A percentile compares a stretch with the other conserved stretches of the same genome.
These are phyloP conservation scores for Venustoraphidia nigricollis DNA, from an alignment of 2,888 invertebrate species.

Conservation along the genomic window DNA sequence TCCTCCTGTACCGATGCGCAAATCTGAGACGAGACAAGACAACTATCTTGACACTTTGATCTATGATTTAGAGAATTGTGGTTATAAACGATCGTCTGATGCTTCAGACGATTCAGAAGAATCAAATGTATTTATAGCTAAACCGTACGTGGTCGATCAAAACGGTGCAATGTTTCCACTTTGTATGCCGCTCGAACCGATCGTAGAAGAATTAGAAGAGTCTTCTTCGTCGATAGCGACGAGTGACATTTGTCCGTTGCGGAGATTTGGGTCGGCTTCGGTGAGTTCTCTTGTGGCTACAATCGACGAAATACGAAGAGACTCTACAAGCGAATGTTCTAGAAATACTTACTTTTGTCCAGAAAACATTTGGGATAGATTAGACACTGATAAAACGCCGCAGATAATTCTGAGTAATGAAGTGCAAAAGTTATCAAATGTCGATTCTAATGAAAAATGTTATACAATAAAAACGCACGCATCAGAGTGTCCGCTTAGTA, in stretches of 20 bases:
- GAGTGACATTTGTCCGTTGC: conserved; percentile 27
- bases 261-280: conserved; percentile 24
- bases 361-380: conserved; percentile 31
- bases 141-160: conserved; percentile 37
- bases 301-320: conserved; percentile 44
- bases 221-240: conserved; percentile 13
- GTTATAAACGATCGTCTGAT: conserved; percentile 7
- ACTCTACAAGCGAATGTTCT: conserved; percentile 38
- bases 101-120: conserved; percentile 15
- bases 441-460: no score
- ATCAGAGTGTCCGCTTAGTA: no score
- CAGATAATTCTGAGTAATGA: no score
- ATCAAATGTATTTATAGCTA: conserved; percentile 32
- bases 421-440: no score
- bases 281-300: conserved; percentile 42
- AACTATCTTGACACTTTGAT: conserved; percentile 38
- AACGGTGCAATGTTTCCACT: conserved; percentile 34
- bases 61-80: conserved; percentile 28
- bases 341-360: conserved; percentile 38
- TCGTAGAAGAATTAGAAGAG: conserved; percentile 40
- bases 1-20: conserved; percentile 24
- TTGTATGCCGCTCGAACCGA: conserved; percentile 31
- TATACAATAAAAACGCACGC: no score
- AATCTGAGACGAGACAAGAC: conserved; percentile 17
- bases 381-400: no score